These are phyloP conservation scores for Melanostigma gelatinosum DNA, from an alignment of 2,113 vertebrate species.

Conservation along the genomic window DNA sequence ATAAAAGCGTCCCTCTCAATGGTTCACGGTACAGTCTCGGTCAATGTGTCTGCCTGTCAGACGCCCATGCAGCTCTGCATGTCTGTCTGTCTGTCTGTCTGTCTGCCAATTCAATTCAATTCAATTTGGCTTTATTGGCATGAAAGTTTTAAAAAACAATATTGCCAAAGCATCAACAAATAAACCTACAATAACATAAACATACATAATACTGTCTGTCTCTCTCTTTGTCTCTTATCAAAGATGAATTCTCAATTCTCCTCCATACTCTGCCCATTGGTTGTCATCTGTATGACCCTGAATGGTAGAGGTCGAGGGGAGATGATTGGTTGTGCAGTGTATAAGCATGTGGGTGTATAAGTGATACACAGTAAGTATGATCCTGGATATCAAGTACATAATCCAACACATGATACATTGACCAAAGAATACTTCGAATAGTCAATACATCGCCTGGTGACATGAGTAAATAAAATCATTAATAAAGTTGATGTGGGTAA, in stretches of 20 bases:
- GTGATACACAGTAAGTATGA: neutral
- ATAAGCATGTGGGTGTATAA: neutral
- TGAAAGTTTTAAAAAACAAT: too few relatives aligned
- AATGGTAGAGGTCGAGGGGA: slow-evolving; percentile 40
- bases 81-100: slow-evolving; percentile 2
- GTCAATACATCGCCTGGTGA: too few relatives aligned
- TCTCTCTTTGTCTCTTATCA: slow-evolving; percentile 9
- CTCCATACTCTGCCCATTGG: neutral
- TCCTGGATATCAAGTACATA: neutral
- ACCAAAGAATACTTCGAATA: neutral
- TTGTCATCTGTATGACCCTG: neutral
- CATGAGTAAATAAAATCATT: neutral
- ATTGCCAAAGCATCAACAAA: too few relatives aligned
- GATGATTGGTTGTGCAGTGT: slow-evolving; percentile 16
- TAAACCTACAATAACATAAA: too few relatives aligned
- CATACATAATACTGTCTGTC: neutral
- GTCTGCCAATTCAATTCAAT: too few relatives aligned
- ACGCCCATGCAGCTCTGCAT: slow-evolving; percentile 21
- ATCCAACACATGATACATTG: neutral
- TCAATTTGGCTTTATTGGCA: too few relatives aligned
- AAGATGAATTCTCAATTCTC: neutral
- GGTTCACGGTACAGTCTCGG: slow-evolving; percentile 14
- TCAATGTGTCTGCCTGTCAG: slow-evolving; percentile 39
- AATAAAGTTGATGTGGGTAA: too few relatives aligned
- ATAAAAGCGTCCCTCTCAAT: slow-evolving; percentile 34